These are phyloP conservation scores for Scaptodrosophila lebanonensis DNA, from an alignment of 1,140 invertebrate species.

Conservation along the genomic window DNA sequence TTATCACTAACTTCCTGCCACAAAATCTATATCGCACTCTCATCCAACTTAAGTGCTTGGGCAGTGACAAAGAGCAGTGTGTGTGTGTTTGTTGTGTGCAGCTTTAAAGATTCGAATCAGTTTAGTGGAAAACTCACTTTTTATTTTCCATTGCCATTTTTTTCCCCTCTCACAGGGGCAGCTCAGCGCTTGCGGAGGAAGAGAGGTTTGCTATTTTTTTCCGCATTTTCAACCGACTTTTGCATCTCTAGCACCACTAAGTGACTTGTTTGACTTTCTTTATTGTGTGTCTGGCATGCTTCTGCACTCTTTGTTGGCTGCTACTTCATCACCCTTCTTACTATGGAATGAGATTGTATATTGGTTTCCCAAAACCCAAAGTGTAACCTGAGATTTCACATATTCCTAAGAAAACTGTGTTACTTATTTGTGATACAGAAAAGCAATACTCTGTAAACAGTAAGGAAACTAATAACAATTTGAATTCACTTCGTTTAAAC, in stretches of 20 bases:
- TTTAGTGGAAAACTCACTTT: slow-evolving; percentile 27
- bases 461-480: no score
- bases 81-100: slow-evolving; percentile 13
- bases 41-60: slow-evolving; percentile 26
- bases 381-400: no score
- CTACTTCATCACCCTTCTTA: slow-evolving; percentile 30
- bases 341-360: not conserved
- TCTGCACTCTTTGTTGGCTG: no score
- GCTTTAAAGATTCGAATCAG: slow-evolving; percentile 54
- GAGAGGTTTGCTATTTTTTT: slow-evolving; percentile 7
- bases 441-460: no score
- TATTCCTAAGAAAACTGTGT: no score
- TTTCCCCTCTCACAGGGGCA: not conserved
- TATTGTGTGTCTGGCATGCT: no score
- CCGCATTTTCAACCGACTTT: slow-evolving; percentile 27
- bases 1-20: slow-evolving; percentile 60
- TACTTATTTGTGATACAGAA: no score
- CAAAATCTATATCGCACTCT: slow-evolving; percentile 57
- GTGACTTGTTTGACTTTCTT: slow-evolving; percentile 69
- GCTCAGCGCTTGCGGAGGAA: slow-evolving; percentile 10
- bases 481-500: no score
- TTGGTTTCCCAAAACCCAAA: no score
- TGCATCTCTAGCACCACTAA: slow-evolving; percentile 50
- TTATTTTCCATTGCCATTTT: not conserved
- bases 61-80: slow-evolving; percentile 20